Evolutionary conservation across 2,113 vertebrate species (phyloP).

Genomic region (Phrynocephalus versicolor): DNA sequence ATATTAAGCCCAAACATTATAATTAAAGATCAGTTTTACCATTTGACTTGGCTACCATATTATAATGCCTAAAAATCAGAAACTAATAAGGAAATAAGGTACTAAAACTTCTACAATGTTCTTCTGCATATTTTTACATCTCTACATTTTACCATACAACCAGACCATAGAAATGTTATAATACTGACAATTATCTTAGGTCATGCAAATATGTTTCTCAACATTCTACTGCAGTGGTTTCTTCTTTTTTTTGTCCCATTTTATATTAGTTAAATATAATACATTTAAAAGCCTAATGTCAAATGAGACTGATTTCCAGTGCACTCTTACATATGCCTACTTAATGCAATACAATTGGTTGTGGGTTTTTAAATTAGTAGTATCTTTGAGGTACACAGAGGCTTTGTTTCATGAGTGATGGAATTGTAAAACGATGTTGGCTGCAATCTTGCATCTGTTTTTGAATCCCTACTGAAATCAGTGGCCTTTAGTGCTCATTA

Average conservation of each 20-base stretch:
- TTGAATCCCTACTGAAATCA: neutral
- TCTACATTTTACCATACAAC: constrained; percentile 3
- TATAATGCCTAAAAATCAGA: constrained; percentile 21
- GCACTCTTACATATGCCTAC: neutral
- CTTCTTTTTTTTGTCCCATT: neutral
- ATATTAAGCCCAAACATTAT: neutral
- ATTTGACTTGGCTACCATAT: neutral
- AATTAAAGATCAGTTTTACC: neutral
- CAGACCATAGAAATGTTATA: neutral
- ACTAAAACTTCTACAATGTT: constrained; percentile 11
- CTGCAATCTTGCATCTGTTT: neutral
- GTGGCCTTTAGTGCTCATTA: neutral
- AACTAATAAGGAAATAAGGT: neutral
- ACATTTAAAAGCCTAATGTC: constrained; percentile 18
- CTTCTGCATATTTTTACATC: neutral
- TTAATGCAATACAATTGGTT: neutral
- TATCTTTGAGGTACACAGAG: neutral
- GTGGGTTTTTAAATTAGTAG: neutral
- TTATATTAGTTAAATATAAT: constrained; percentile 4
- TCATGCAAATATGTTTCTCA: constrained; percentile 16
- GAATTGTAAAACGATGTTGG: neutral
- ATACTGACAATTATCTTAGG: neutral
- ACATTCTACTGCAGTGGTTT: neutral
- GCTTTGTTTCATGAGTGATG: neutral
- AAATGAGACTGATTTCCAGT: neutral